Evolutionary conservation across 1,140 invertebrate genomes (phyloP).

Genomic region (Cotesia typhae): DNA sequence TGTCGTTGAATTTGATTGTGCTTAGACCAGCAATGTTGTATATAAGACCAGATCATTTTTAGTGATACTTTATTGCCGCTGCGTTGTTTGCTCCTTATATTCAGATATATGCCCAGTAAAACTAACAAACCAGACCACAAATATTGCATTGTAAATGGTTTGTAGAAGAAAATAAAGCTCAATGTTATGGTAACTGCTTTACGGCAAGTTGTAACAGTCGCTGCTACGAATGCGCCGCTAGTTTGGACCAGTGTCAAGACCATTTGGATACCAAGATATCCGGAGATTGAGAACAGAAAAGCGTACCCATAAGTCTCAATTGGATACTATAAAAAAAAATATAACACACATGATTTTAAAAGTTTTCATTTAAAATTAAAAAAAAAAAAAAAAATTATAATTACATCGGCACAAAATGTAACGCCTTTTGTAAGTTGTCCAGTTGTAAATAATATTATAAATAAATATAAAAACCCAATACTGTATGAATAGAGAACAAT

Average conservation of each 20-base stretch:
- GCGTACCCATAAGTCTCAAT: constrained; percentile 85
- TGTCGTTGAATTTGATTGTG: constrained; percentile 51
- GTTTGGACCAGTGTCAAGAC: constrained; percentile 87
- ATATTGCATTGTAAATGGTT: constrained; percentile 93
- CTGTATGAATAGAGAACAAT: constrained; percentile 94
- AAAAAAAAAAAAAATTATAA: constrained; percentile 24
- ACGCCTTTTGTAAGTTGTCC: constrained; percentile 82
- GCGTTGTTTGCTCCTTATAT: constrained; percentile 82
- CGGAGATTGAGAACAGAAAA: constrained; percentile 85
- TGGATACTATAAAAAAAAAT: constrained; percentile 70
- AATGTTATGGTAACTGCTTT: constrained; percentile 93
- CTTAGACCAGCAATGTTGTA: constrained; percentile 45
- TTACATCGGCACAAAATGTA: constrained; percentile 81
- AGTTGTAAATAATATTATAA: constrained; percentile 76
- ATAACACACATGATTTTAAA: not conserved
- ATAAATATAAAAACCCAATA: constrained; percentile 86
- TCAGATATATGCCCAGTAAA: constrained; percentile 89
- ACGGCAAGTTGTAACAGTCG: constrained; percentile 86
- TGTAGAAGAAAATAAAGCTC: constrained; percentile 93
- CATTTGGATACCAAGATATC: constrained; percentile 92
- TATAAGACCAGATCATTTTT: constrained; percentile 36
- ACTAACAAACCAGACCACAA: constrained; percentile 89
- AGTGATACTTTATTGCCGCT: constrained; percentile 35
- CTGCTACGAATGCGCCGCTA: constrained; percentile 89
- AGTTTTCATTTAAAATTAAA: no score